These are phyloP conservation scores for Ligdia adustata DNA, from an alignment of 2,888 invertebrate genomes.

Conservation along the genomic window DNA sequence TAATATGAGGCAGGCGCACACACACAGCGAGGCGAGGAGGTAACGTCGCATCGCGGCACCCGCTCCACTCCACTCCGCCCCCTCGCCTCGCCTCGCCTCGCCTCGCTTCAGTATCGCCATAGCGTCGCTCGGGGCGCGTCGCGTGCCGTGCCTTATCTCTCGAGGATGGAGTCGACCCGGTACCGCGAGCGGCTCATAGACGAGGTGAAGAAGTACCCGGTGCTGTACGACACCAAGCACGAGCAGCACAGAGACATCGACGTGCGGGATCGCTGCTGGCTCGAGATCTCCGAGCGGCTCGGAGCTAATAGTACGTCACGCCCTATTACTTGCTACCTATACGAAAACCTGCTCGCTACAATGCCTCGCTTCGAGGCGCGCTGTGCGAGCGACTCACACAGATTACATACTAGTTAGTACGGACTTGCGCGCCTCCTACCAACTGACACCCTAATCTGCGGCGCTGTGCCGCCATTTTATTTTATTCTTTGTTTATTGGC, in stretches of 20 bases:
- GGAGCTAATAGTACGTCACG: slow-evolving; percentile 66
- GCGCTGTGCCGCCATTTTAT: too few relatives aligned
- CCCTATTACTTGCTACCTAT: too few relatives aligned
- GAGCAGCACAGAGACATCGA: slow-evolving; percentile 74
- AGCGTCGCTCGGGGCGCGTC: slow-evolving; percentile 39
- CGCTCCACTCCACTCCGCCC: too few relatives aligned
- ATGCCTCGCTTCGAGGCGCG: too few relatives aligned
- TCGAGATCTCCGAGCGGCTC: slow-evolving; percentile 68
- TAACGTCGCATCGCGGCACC: neutral
- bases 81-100: slow-evolving; percentile 1
- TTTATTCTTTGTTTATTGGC: too few relatives aligned
- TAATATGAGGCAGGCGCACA: neutral
- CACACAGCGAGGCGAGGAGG: neutral
- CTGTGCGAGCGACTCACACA: too few relatives aligned
- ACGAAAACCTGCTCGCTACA: too few relatives aligned
- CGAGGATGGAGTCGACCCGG: slow-evolving; percentile 51
- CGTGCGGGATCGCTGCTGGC: slow-evolving; percentile 73
- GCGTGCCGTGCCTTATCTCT: too few relatives aligned
- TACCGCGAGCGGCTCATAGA: slow-evolving; percentile 71
- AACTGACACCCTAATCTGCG: too few relatives aligned
- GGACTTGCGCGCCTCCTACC: too few relatives aligned
- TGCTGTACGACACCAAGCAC: slow-evolving; percentile 73
- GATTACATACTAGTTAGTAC: too few relatives aligned
- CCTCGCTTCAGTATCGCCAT: neutral
- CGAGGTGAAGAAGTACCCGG: slow-evolving; percentile 73